Evolutionary conservation across 2,797 vertebrate genomes (phyloP), one percentile per base, ranked within the genome.

Genomic region (Anomalospiza imberbis): DNA sequence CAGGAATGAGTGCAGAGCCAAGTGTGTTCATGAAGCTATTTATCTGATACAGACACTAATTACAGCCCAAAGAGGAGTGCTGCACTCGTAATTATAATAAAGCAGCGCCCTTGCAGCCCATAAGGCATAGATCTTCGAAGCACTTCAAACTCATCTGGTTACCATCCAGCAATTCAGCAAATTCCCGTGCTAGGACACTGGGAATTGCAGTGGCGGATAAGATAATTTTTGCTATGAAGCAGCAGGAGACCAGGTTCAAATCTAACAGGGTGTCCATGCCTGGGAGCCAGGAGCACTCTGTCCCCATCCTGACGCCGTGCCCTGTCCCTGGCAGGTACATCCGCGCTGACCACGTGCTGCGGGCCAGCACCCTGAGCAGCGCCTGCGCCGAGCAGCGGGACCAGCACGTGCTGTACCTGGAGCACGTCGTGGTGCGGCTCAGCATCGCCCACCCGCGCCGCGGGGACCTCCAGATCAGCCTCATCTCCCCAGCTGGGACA

Each of bases 381-480:
- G 98, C 98, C 60, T 99, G 99, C 5, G 97, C 97, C 0, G 98
- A 98, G 48, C 97, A 98, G 47, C 95, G 96, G 0, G 98, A 98
- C 51, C 98, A 98, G 85, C 98, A 97, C 0, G 98, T 99, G 86
- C 92, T 93, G 55, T 98, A 98, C 94, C 94, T 99, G 95, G 99
- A 99, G 70, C 99, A 99, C 0, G 99, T 99, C 6, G 98, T 99
- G 47, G 98, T 98, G 40, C 96, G 98, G 17, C 94, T 98, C 89
- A 98, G 98, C 68, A 98, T 99, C 36, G 94, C 97, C 1, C 99
- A 99, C 89, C 98, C 98, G 0, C 98, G 99, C 51, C 98, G 99
- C 0, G 99, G 99, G 5, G 99, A 99, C 96, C 98, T 99, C 70
- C 98, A 99, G 96, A 98, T 99, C 97, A 98, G 97, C 97, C 98